Evolutionary conservation across 2,113 vertebrate genomes (phyloP).

Genomic region (Thamnaconus septentrionalis): DNA sequence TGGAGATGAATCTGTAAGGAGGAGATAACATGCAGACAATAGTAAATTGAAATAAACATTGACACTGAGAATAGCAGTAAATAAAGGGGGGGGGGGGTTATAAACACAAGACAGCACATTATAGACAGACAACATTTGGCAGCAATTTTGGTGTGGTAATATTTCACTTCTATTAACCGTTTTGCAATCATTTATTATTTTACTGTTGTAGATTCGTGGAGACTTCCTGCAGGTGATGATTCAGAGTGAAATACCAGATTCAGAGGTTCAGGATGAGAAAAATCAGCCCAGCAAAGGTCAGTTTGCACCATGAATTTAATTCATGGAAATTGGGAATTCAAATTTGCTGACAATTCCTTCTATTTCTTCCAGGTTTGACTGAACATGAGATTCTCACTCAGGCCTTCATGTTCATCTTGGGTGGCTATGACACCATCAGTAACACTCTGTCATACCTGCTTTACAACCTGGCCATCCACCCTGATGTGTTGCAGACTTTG

Average conservation of each 20-base stretch:
- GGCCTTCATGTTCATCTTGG: constrained; percentile 63
- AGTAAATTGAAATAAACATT: too few relatives aligned
- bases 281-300: constrained; percentile 63
- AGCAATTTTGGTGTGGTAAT: too few relatives aligned
- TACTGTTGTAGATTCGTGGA: constrained; percentile 65
- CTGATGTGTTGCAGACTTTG: constrained; percentile 45
- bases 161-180: too few relatives aligned
- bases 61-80: too few relatives aligned
- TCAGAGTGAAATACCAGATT: constrained; percentile 69
- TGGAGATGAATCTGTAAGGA: constrained; percentile 32
- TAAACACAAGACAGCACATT: too few relatives aligned
- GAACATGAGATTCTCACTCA: constrained; percentile 69
- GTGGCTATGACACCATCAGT: constrained; percentile 62
- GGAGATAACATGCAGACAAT: too few relatives aligned
- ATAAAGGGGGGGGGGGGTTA: too few relatives aligned
- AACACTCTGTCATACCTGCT: constrained; percentile 33
- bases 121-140: too few relatives aligned
- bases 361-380: constrained; percentile 56
- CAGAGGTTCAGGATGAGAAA: constrained; percentile 9
- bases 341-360: neutral
- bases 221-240: constrained; percentile 88
- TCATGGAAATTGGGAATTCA: neutral
- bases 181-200: too few relatives aligned
- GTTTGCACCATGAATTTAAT: neutral
- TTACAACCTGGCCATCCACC: constrained; percentile 59